Base-by-base conservation (phyloP, 2,797 vertebrate genomes). In the Dipus sagitta region DNA sequence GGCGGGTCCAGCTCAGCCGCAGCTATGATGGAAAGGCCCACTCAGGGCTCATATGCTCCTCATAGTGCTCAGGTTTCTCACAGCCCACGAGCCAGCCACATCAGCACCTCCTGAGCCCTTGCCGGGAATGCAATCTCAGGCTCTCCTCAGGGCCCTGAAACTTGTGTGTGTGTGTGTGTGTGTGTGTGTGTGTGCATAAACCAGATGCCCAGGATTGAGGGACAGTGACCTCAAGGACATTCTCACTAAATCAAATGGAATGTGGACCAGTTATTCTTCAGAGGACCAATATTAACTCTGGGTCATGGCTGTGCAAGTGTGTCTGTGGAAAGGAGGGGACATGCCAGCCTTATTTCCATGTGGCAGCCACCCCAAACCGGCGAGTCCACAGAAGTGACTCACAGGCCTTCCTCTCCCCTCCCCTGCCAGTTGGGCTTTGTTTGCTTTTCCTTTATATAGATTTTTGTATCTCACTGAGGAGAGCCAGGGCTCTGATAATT, bases 241-340 rank as follows among this genome's bases (percentile, higher is more conserved):
- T 65, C 1, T 32, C 64, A 12, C 26, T 28, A 28, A 32, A 70
- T 23, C 42, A 24, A 42, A n/a, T 2, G 18, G 32, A 30, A 5
- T 10, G 2, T 7, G 1, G 38, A 32, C 21, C 0, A 47, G 10
- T 10, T 1, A 6, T 30, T 5, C 11, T 23, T 15, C 68, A 32
- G n/a, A 80, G 52, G 54, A 2, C 32, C n/a, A 21, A 21, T 20
- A 1, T 15, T 62, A 52, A 71, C 20, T 32, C 58, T 15, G 21
- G 34, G 18, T 67, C 68, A 6, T 2, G 8, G 78, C 58, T 20
- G 32, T 70, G 64, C 15, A 47, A 79, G 71, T 15, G 2, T 2
- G 2, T 7, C 1, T 2, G 1, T 3, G 52, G n/a, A 20, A 2
- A n/a, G 6, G 8, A 6, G 10, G 15, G 0, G 14, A 20, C 6